Evolutionary conservation across 2,888 invertebrate genomes (phyloP), one percentile per base, ranked within the genome.

Genomic region (Leucoma salicis): DNA sequence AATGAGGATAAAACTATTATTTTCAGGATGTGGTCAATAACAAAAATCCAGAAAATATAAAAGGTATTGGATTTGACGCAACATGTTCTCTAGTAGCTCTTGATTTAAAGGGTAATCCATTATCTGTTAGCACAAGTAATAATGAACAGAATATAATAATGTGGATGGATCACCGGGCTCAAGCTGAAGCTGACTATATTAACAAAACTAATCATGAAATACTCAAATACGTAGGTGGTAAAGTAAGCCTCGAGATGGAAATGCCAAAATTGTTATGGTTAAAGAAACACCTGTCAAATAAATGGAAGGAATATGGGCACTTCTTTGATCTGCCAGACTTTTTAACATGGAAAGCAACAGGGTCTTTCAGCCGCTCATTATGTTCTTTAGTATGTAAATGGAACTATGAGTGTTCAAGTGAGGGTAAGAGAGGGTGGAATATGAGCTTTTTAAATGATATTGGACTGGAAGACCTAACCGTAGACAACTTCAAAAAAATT

Each of bases 181-280:
- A 91, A 15, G 84, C 90, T 31, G 96, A 99, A 89, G 95, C 98
- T 0, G 91, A 93, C 34, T 81, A 90, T 21, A 98, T 99, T 28
- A 98, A 98, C 73, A 83, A 89, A 33, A 92, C 92, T 0, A 87
- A 92, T 6, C 96, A 97, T 82, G 84, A 92, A 2, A 92, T 97
- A 12, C 90, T 99, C 0, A 92, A 94, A 62, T 96, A 94, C 83
- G 96, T 97, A 2, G 99, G 99, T 1, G 97, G 97, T 0, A 94
- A 94, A 82, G 95, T 99, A 4, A 98, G 98, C 0, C 89, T 97
- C n/a, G 99, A 99, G 91, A 99, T 99, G 98, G 94, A 99, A 91
- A 94, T 95, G 44, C 98, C 99, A 0, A 99, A 99, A 87, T 78
- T 99, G 12, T 78, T 98, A 16, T 99, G 99, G 99, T 74, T 99